Conservation (phyloP, 2,888 invertebrate species). For the Drosophila prolongata region DNA sequence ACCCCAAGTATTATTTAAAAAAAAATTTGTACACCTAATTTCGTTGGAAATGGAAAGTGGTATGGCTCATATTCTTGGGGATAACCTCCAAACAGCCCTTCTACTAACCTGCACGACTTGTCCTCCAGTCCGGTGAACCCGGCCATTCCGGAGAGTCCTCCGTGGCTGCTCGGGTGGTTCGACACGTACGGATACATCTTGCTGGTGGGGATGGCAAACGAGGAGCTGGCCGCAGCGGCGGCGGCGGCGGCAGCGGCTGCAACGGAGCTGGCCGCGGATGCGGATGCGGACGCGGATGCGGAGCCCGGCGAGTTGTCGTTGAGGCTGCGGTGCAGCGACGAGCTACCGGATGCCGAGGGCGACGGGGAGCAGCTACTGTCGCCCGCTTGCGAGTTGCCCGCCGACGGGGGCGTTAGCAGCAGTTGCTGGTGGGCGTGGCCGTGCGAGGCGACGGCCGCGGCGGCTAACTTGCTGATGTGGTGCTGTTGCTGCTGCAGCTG, state of each 20-base stretch:
- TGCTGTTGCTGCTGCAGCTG: slow-evolving; percentile 82
- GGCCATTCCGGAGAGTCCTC: slow-evolving; percentile 91
- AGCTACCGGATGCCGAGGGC: slow-evolving; percentile 65
- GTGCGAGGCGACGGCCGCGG: slow-evolving; percentile 77
- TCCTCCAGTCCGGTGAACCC: slow-evolving; percentile 85
- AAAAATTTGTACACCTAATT: too few species aligned
- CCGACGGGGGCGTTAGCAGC: slow-evolving; percentile 80
- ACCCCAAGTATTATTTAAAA: too few species aligned
- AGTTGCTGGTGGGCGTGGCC: slow-evolving; percentile 78
- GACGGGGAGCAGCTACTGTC: slow-evolving; percentile 78
- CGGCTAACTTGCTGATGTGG: slow-evolving; percentile 81
- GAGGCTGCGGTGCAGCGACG: slow-evolving; percentile 73
- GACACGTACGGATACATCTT: slow-evolving; percentile 98
- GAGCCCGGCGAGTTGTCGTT: slow-evolving; percentile 84
- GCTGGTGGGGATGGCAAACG: slow-evolving; percentile 88
- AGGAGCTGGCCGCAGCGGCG: slow-evolving; percentile 82
- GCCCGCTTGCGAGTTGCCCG: slow-evolving; percentile 70
- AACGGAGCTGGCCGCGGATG: slow-evolving; percentile 78
- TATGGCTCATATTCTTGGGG: neutral
- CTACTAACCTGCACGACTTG: slow-evolving; percentile 84
- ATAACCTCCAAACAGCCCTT: neutral
- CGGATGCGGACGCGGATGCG: slow-evolving; percentile 78
- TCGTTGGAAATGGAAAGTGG: neutral
- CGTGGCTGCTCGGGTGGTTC: slow-evolving; percentile 88
- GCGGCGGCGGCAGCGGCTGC: slow-evolving; percentile 77